These are phyloP conservation scores for Taurulus bubalis DNA, from an alignment of 2,113 vertebrate species.

Conservation along the genomic window DNA sequence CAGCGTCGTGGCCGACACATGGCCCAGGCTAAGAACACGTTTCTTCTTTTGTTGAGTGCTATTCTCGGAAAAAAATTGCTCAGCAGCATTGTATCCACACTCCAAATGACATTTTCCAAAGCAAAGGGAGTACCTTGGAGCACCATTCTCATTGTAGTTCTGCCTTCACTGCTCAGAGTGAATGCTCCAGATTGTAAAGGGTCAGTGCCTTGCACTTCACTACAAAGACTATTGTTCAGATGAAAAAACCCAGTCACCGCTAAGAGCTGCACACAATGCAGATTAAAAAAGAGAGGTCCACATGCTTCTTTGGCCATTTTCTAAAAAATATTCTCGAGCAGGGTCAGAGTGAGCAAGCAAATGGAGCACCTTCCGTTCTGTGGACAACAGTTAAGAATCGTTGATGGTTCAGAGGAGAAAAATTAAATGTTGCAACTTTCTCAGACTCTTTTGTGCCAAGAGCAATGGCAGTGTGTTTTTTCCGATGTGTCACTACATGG, in stretches of 20 bases:
- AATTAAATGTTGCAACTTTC: constrained; percentile 41
- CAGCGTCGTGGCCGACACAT: neutral
- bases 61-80: neutral
- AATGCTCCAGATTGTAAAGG: constrained; percentile 10
- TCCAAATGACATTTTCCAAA: constrained; percentile 32
- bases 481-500: constrained; percentile 25
- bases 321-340: neutral
- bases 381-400: neutral
- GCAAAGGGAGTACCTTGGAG: neutral
- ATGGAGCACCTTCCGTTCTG: neutral
- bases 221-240: constrained; percentile 7
- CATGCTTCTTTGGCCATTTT: neutral
- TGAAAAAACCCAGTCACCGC: neutral
- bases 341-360: neutral
- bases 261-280: neutral
- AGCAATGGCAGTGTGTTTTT: constrained; percentile 8
- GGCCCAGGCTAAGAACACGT: neutral
- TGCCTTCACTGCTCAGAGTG: neutral
- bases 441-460: constrained; percentile 12
- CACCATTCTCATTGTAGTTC: neutral
- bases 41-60: neutral
- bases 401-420: constrained; percentile 26
- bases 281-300: neutral
- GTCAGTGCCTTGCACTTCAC: constrained; percentile 24
- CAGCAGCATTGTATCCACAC: constrained; percentile 6